Percentiles rank a stretch among this genome's conserved stretches.
Conservation (phyloP, 1,140 invertebrate species). For the Phthorimaea operculella region DNA sequence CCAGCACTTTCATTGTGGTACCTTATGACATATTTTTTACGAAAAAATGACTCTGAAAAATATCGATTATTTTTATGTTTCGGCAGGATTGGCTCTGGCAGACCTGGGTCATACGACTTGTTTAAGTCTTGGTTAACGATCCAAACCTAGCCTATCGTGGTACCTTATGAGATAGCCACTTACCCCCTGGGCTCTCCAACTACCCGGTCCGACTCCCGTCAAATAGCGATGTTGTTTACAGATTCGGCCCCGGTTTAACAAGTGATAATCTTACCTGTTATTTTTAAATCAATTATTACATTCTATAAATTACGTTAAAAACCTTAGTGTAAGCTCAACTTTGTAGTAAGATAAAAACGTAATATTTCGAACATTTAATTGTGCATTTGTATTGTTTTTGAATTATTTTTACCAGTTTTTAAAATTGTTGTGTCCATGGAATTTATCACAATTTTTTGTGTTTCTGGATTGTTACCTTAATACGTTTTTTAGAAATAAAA, state of each 20-base stretch:
- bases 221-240: slow-evolving; percentile 1
- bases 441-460: not conserved
- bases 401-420: not conserved
- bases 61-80: no score
- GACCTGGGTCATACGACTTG: no score
- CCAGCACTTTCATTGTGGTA: no score
- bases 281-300: not conserved
- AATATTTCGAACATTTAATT: not conserved
- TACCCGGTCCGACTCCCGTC: not conserved
- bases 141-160: no score
- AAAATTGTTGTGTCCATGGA: not conserved
- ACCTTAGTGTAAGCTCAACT: not conserved
- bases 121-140: no score
- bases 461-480: not conserved
- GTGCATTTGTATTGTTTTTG: not conserved
- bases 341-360: not conserved
- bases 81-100: no score
- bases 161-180: no score
- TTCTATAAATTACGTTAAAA: not conserved
- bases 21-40: no score
- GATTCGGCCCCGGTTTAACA: not conserved
- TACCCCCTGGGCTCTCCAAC: no score
- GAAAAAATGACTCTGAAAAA: no score
- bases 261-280: not conserved
- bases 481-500: not conserved